These are phyloP conservation scores for Ennomos quercinarius DNA, from an alignment of 2,888 invertebrate species.

Conservation along the genomic window DNA sequence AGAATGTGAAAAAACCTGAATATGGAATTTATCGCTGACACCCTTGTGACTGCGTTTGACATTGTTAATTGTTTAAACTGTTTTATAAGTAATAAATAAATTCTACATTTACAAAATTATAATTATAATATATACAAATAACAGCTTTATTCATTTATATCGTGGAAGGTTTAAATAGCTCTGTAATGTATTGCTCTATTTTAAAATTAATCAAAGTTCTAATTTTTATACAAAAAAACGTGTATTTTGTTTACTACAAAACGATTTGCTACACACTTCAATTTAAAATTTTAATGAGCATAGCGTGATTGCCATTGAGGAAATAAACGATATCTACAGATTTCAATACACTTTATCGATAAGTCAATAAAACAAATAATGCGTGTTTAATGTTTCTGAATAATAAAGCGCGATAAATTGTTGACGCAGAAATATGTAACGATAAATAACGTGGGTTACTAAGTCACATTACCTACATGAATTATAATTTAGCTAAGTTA, in stretches of 20 bases:
- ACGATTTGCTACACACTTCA: conserved; percentile 36
- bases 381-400: neutral
- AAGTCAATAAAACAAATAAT: conserved; percentile 2
- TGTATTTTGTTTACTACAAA: conserved; percentile 16
- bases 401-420: conserved; percentile 4
- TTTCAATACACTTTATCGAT: conserved; percentile 5
- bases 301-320: conserved; percentile 53
- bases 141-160: neutral
- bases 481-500: neutral
- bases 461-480: neutral
- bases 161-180: neutral
- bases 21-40: too few species aligned
- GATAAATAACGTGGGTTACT: neutral
- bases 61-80: too few species aligned
- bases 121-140: too few species aligned
- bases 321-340: conserved; percentile 32
- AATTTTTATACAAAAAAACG: neutral
- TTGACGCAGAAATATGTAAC: conserved; percentile 2
- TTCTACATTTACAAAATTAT: too few species aligned
- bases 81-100: too few species aligned
- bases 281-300: conserved; percentile 59
- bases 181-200: neutral
- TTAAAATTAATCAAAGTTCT: too few species aligned
- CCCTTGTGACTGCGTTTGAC: too few species aligned
- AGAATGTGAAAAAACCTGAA: too few species aligned